Conservation (phyloP, 2,113 vertebrate species). For the Myanophis thanlyinensis region DNA sequence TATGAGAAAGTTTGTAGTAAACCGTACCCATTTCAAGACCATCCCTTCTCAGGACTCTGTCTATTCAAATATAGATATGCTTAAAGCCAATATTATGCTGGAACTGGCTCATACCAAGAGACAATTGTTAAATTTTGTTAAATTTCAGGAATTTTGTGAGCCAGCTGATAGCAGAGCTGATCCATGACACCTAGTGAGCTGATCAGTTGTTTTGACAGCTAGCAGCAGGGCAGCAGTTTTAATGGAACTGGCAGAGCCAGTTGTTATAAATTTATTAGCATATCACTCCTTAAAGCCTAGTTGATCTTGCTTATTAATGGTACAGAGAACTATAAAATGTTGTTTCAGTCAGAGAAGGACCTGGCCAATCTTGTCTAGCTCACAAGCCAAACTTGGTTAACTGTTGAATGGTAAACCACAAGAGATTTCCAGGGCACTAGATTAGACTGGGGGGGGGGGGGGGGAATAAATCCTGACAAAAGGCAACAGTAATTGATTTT, state of each 20-base stretch:
- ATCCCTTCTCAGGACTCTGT: neutral
- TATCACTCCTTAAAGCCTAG: neutral
- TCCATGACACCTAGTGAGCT: neutral
- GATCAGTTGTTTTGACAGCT: neutral
- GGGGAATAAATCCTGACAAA: neutral
- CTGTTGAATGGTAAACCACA: neutral
- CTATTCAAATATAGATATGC: neutral
- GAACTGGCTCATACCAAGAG: neutral
- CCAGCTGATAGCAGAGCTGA: neutral
- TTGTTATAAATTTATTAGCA: neutral
- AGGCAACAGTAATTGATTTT: neutral
- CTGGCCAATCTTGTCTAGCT: neutral
- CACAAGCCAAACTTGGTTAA: neutral
- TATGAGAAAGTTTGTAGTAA: neutral
- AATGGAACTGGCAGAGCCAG: neutral
- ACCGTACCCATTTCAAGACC: neutral
- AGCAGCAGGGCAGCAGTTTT: neutral
- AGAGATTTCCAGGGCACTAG: neutral
- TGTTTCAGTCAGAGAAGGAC: neutral
- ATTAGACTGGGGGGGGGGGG: neutral
- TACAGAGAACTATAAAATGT: neutral
- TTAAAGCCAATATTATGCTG: neutral
- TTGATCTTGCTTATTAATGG: neutral
- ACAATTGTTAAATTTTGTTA: neutral
- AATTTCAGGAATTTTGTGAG: neutral